Base-by-base conservation (phyloP, 2,888 invertebrate species). In the Erannis defoliaria region DNA sequence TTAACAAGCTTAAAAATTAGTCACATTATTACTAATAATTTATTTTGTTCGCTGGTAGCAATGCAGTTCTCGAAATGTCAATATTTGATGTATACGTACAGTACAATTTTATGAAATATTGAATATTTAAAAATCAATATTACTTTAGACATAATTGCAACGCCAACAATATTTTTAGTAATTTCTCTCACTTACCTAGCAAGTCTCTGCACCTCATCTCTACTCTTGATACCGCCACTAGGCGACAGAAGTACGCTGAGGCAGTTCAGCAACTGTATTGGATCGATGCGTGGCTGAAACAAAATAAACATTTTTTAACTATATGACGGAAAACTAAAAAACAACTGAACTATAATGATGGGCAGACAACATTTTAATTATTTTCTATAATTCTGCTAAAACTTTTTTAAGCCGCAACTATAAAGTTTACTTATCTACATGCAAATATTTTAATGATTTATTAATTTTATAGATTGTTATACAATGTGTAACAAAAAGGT, bases 231-330 rank as follows among this genome's bases (percentile, higher is more conserved):
- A 45, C 98, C 98, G 59, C 98, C 98, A 78, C 94, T 95, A 12
- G 96, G 95, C 55, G 96, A 95, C 68, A 99, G 91, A 54, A 98
- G 94, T 65, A 98, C 97, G 80, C 96, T 96, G 62, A 99, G 94
- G 86, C 98, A 98, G 86, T 96, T 97, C 67, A 99, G 93, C 75
- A 99, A 94, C 84, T 98, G 97, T 71, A 96, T 93, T 54, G 98
- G 98, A 90, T 98, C 98, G 82, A 98, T 98, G 49, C 98, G 97
- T 62, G 98, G 98, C 98, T 98, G 95, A 64, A 95, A 87, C 82
- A 85, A 89, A 79, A 72, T 67, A 76, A 79, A 72, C 14, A 48
- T n/a, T 46, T 12, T 10, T 31, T 18, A 18, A 16, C 2, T 26
- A 9, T n/a, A 12, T 3, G 14, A 35, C n/a, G n/a, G n/a, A n/a